A percentile compares a stretch with the other conserved stretches of the same genome.
phyloP scores from a whole-genome alignment of 2,888 invertebrate species.

The Acanthosepion lycidas region DNA sequence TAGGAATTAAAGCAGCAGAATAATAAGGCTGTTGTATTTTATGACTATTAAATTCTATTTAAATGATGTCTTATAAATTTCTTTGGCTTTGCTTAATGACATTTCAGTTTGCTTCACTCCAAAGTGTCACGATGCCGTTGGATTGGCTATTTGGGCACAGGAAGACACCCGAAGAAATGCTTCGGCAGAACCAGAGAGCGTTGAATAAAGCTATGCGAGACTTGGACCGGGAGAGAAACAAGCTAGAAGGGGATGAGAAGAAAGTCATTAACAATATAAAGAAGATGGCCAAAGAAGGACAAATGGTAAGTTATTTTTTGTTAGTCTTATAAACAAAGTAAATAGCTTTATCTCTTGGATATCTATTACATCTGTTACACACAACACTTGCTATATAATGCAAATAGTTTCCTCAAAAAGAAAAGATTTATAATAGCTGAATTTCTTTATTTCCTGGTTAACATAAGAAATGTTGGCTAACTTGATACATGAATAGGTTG shows the following conservation, averaged over 20 bases:
- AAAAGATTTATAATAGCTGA: no score
- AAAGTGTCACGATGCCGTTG: slow-evolving; percentile 67
- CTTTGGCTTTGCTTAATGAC: neutral
- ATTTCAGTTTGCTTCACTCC: slow-evolving; percentile 24
- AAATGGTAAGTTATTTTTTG: slow-evolving; percentile 86
- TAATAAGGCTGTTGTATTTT: no score
- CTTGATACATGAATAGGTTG: no score
- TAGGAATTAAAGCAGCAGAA: no score
- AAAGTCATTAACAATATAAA: slow-evolving; percentile 98
- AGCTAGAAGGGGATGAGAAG: slow-evolving; percentile 99
- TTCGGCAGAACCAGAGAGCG: slow-evolving; percentile 97
- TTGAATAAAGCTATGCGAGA: slow-evolving; percentile 98
- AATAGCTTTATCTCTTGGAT: no score
- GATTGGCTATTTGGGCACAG: slow-evolving; percentile 90
- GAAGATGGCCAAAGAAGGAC: slow-evolving; percentile 98
- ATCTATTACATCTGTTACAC: no score
- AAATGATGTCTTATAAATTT: neutral
- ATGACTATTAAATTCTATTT: neutral
- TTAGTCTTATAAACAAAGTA: neutral
- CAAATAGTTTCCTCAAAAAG: no score
- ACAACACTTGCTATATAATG: no score
- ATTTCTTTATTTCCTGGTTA: no score
- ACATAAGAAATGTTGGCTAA: no score
- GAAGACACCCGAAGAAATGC: slow-evolving; percentile 97
- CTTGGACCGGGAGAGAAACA: slow-evolving; percentile 89